Evolutionary conservation across 2,797 vertebrate genomes (phyloP), one percentile per base, ranked within the genome.

Genomic region (Halcyon leucocephala): DNA sequence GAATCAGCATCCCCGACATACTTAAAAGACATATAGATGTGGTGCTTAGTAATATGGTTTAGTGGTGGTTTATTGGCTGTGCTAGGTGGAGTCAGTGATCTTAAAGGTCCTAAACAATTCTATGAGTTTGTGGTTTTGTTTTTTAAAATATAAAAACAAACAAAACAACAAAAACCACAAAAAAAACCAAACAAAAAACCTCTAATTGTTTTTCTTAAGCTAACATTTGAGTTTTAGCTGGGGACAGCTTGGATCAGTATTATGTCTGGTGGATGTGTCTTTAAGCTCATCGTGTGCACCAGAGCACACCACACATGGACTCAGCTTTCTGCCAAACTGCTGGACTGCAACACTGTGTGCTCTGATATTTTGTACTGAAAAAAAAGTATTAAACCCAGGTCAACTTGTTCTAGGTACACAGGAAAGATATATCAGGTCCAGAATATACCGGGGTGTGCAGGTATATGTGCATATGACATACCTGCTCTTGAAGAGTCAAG

Each of bases 221-320:
- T 76, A n/a, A 79, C 88, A 69, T 39, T 35, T 46, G 21, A 85
- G 55, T 64, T 49, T 31, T 60, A 72, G 4, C 21, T 48, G 17
- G 13, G 31, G 24, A 48, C 44, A 61, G 22, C 18, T 80, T 7
- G 69, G 62, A 51, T 13, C 15, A 67, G 10, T 3, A 17, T 9
- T 60, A 31, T 22, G 14, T 21, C 52, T 22, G 11, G 54, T 60
- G 28, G 3, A 44, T 18, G 28, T 25, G 9, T 64, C 35, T n/a
- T 74, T 24, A 49, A 42, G 41, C 12, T 71, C 9, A 39, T 61
- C 24, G n/a, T 14, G 31, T 0, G 0, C 16, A 13, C 44, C 7
- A 1, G 12, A 64, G 26, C 12, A 35, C 16, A 28, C 18, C 41
- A 35, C 42, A 33, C 12, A 28, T 4, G 24, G 5, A 19, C 29